phyloP scores from a whole-genome alignment of 2,888 invertebrate genomes.

The Habrosyne pyritoides region DNA sequence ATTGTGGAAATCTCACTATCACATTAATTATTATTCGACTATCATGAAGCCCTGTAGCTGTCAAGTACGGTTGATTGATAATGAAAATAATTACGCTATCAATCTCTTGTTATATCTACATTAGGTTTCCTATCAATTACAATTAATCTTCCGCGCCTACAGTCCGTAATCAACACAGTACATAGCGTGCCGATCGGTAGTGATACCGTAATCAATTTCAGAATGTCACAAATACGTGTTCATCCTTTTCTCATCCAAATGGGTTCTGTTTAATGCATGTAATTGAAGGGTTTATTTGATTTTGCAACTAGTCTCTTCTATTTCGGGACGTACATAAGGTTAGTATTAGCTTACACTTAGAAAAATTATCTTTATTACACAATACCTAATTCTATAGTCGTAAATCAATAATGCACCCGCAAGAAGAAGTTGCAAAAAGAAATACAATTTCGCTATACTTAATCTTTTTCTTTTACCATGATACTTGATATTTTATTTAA shows the following conservation, averaged over 20 bases:
- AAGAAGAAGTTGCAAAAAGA: too few relatives aligned
- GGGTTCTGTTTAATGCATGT: neutral
- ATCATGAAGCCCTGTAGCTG: slow-evolving; percentile 18
- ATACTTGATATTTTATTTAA: too few relatives aligned
- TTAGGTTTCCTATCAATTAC: slow-evolving; percentile 8
- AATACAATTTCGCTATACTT: too few relatives aligned
- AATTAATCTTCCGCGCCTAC: neutral
- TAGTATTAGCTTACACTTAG: too few relatives aligned
- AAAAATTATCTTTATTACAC: too few relatives aligned
- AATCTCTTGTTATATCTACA: slow-evolving; percentile 10
- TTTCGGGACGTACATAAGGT: too few relatives aligned
- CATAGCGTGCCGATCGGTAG: neutral
- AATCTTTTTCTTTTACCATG: too few relatives aligned
- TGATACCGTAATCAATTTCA: neutral
- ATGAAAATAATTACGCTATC: slow-evolving; percentile 18
- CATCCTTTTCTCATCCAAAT: neutral
- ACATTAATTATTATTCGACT: neutral
- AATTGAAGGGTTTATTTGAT: too few relatives aligned
- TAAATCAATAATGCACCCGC: too few relatives aligned
- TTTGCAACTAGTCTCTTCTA: too few relatives aligned
- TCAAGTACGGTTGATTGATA: slow-evolving; percentile 14
- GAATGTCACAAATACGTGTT: neutral
- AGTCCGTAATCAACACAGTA: neutral
- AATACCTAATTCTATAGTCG: too few relatives aligned
- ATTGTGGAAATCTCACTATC: too few relatives aligned